phyloP scores from a whole-genome alignment of 2,113 vertebrate genomes.

The Elephas maximus region DNA sequence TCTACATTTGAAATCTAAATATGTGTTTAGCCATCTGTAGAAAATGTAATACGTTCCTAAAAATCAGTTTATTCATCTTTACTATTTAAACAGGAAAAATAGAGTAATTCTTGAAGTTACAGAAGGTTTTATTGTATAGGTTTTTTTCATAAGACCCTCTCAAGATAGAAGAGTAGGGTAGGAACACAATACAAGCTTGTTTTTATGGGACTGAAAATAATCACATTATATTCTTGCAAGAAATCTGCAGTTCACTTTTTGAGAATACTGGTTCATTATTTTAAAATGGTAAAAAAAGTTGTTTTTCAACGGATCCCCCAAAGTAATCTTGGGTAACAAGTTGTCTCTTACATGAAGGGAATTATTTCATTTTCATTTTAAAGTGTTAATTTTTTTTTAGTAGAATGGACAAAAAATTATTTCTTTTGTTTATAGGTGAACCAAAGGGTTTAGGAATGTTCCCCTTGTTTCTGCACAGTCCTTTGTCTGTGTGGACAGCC shows the following conservation, averaged over 20 bases:
- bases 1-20: slow-evolving; percentile 88
- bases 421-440: slow-evolving; percentile 62
- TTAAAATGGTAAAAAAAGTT: slow-evolving; percentile 39
- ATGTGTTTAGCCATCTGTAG: slow-evolving; percentile 81
- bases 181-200: slow-evolving; percentile 63
- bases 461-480: slow-evolving; percentile 66
- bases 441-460: not conserved
- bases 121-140: slow-evolving; percentile 63
- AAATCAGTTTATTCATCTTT: slow-evolving; percentile 68
- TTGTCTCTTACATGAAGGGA: slow-evolving; percentile 52
- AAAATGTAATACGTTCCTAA: slow-evolving; percentile 70
- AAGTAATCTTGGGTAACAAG: slow-evolving; percentile 9
- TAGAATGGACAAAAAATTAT: slow-evolving; percentile 38
- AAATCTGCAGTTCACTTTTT: slow-evolving; percentile 74
- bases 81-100: slow-evolving; percentile 78
- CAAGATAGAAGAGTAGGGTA: slow-evolving; percentile 46
- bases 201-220: slow-evolving; percentile 67
- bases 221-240: slow-evolving; percentile 39
- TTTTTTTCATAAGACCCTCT: slow-evolving; percentile 79
- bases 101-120: slow-evolving; percentile 74
- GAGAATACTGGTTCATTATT: slow-evolving; percentile 56
- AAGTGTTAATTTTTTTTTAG: slow-evolving; percentile 29
- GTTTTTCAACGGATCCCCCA: slow-evolving; percentile 28
- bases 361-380: slow-evolving; percentile 63
- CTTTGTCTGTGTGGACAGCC: slow-evolving; percentile 67